Evolutionary conservation across 2,113 vertebrate species (phyloP), one percentile per base, ranked within the genome.

Genomic region (Ictidomys tridecemlineatus): DNA sequence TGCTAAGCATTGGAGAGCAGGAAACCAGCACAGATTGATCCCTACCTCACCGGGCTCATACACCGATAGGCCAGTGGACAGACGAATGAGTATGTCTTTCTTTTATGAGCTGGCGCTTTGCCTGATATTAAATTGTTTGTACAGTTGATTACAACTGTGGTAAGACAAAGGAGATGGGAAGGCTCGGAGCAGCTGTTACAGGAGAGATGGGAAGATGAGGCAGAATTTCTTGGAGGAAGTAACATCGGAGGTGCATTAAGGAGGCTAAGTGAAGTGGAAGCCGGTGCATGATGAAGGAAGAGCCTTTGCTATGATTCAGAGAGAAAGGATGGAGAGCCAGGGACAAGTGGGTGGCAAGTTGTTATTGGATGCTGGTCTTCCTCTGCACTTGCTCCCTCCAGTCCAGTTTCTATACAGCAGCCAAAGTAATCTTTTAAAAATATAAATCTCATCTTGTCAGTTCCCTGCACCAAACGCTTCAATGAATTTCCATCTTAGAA

Each of bases 361-460:
- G 63, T 53, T 26, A 37, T 24, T 48, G 51, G 45, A 32, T 30
- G 69, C 22, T 51, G 37, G 14, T 65, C 10, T n/a, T 39, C 26
- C 28, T 74, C 63, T 84, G 63, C 72, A 5, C 42, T 53, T 34
- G 34, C 39, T 2, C 10, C 32, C 69, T 45, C 0, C 1, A 56
- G 42, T 58, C 58, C 56, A 53, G 86, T 94, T 76, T 94, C 85
- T 95, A 89, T 14, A 69, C 67, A 89, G 45, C 88, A 93, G 58
- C 67, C 73, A 88, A 67, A 67, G 37, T 67, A 63, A 79, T 73
- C 24, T 63, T 56, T 22, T 8, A 83, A 83, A 96, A 95, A 82
- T 34, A 63, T 24, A 73, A 56, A 78, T 72, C 91, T 73, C 8
- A 37, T 73, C 70, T 73, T 58, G 70, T 73, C 70, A 73, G 7